A percentile compares a stretch with the other conserved stretches of the same genome.
Evolutionary conservation across 1,140 invertebrate genomes (phyloP).

Genomic region (Varroa destructor): DNA sequence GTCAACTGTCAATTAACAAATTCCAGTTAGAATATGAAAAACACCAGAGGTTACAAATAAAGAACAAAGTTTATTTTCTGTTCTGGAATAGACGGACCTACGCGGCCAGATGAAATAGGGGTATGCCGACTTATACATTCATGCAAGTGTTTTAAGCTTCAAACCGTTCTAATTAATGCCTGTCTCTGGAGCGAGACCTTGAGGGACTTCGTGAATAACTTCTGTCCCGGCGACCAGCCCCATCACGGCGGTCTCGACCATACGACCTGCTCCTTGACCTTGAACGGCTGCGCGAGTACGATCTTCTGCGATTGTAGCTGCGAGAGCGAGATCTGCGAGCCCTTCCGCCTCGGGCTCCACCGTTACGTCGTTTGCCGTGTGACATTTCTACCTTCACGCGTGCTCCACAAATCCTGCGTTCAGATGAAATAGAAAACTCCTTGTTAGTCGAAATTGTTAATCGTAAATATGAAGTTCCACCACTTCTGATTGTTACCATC

Average conservation of each 20-base stretch:
- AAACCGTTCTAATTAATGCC: neutral
- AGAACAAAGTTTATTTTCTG: no score
- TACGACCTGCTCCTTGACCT: conserved; percentile 15
- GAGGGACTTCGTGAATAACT: conserved; percentile 14
- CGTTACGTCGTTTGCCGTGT: conserved; percentile 60
- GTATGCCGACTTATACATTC: no score
- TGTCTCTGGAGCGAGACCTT: conserved; percentile 24
- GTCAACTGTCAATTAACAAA: no score
- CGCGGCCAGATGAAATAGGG: no score
- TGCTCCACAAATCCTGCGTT: conserved; percentile 62
- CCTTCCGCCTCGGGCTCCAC: conserved; percentile 47
- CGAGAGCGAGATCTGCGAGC: conserved; percentile 32
- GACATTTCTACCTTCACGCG: conserved; percentile 75
- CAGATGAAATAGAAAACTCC: conserved; percentile 33
- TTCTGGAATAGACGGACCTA: no score
- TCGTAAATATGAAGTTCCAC: no score
- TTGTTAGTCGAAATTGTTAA: no score
- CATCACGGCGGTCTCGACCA: conserved; percentile 19
- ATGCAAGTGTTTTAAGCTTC: no score
- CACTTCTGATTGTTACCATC: no score
- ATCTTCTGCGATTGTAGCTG: conserved; percentile 7
- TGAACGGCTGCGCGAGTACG: conserved; percentile 19
- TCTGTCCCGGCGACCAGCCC: conserved; percentile 16
- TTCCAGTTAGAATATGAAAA: no score
- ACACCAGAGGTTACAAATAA: no score